phyloP scores from a whole-genome alignment of 1,140 invertebrate species.

The Diplogasteroides magnus region DNA sequence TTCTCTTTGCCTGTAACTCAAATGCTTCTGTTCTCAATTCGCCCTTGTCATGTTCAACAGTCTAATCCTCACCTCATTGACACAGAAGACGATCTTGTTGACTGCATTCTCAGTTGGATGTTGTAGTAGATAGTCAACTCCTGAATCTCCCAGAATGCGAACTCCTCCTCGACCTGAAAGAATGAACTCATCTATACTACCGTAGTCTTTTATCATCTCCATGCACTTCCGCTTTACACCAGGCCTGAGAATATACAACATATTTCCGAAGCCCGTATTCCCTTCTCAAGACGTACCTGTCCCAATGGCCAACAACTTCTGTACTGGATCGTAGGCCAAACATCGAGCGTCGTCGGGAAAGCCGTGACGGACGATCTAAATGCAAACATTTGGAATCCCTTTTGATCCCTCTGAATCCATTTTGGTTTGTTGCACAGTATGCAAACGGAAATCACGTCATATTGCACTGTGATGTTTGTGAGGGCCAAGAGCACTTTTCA shows the following conservation, averaged over 20 bases:
- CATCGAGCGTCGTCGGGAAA: conserved; percentile 95
- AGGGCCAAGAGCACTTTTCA: background rate
- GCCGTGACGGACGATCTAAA: conserved; percentile 68
- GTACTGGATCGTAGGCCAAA: conserved; percentile 93
- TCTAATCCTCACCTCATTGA: conserved; percentile 92
- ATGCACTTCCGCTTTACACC: no score
- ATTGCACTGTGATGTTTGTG: background rate
- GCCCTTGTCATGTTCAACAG: no score
- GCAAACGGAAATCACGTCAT: background rate
- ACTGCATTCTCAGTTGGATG: conserved; percentile 67
- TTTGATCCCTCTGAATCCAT: background rate
- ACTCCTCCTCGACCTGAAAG: conserved; percentile 73
- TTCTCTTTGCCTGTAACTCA: no score
- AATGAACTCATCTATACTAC: no score
- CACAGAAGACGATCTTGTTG: conserved; percentile 81
- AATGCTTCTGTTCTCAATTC: no score
- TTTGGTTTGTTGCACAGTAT: conserved; percentile 7
- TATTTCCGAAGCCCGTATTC: no score
- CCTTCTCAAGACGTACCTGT: conserved; percentile 62
- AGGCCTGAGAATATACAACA: no score
- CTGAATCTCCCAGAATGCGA: conserved; percentile 82
- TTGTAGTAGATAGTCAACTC: conserved; percentile 84
- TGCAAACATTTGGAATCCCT: background rate
- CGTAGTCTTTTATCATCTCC: no score
- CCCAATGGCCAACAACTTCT: conserved; percentile 89